phyloP scores from a whole-genome alignment of 2,797 vertebrate species.

The Enteromius treurensis region DNA sequence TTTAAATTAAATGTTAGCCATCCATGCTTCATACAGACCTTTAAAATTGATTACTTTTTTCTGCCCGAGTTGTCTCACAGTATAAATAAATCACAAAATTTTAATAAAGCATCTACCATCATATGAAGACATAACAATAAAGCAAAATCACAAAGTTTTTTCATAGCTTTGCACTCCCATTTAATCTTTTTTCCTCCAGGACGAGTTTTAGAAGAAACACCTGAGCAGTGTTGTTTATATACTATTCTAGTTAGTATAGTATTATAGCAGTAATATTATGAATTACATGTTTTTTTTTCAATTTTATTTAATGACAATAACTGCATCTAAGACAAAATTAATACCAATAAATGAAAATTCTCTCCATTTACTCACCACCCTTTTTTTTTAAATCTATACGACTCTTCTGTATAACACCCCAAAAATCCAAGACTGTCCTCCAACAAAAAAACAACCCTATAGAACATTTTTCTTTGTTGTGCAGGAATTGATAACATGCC shows the following conservation, averaged over 20 bases:
- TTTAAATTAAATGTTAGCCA: neutral
- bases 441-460: neutral
- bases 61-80: neutral
- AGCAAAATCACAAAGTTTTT: neutral
- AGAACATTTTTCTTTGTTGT: slow-evolving; percentile 38
- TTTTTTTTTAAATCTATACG: neutral
- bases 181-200: no score
- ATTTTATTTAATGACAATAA: neutral
- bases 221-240: neutral
- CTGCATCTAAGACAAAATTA: neutral
- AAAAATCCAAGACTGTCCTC: neutral
- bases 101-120: neutral
- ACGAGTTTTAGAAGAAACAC: neutral
- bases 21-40: neutral
- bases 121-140: neutral
- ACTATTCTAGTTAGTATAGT: neutral
- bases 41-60: neutral
- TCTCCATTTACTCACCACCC: neutral
- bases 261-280: neutral
- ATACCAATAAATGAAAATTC: neutral
- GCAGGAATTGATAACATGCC: slow-evolving; percentile 88
- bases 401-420: neutral
- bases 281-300: no score
- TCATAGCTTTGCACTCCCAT: neutral
- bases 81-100: neutral